Evolutionary conservation across 2,797 vertebrate species (phyloP), one percentile per base, ranked within the genome.

Genomic region (Platyrinchus mystaceus): DNA sequence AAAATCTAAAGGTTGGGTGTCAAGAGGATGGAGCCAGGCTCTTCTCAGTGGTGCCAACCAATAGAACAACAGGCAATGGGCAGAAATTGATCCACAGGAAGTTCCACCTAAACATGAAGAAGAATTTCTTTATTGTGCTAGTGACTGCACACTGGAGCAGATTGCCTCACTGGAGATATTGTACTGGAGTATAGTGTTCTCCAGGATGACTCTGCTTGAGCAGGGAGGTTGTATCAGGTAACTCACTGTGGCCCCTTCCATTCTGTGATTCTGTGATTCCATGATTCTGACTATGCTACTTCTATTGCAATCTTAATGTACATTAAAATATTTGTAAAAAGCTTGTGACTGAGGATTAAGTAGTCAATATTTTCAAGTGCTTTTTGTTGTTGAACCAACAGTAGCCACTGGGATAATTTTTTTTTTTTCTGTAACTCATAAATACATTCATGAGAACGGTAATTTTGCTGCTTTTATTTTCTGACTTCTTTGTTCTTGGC

Each of bases 121-220:
- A 66, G 11, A 59, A 30, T 26, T 59, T 56, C 49, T 8, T 66
- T 66, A 7, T 9, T 30, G 24, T 32, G 7, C 14, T 14, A 7
- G 2, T 59, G 34, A 39, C 39, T 1, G 4, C 9, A 2, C 7
- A 10, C 14, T 26, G 21, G 30, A 66, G 10, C 1, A 46, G 37
- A 11, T 34, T n/a, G 17, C 14, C 12, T 53, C 9, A 41, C 8
- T 41, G 46, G 39, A 60, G 34, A 22, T 32, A n/a, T 5, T 16
- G 14, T 43, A 17, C 16, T 22, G 39, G 30, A 43, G 10, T 12
- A 63, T 14, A 23, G 16, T 32, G 18, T 60, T 5, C 24, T 53
- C 17, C 41, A 2, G 39, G 30, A 60, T 59, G 39, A 34, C 21
- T 9, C 37, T 36, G 21, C 21, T 53, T 81, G 30, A 67, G 4